Evolutionary conservation across 92 coral and sea anemone genomes (phyloP).

Genomic region (Epizoanthus stellaris): DNA sequence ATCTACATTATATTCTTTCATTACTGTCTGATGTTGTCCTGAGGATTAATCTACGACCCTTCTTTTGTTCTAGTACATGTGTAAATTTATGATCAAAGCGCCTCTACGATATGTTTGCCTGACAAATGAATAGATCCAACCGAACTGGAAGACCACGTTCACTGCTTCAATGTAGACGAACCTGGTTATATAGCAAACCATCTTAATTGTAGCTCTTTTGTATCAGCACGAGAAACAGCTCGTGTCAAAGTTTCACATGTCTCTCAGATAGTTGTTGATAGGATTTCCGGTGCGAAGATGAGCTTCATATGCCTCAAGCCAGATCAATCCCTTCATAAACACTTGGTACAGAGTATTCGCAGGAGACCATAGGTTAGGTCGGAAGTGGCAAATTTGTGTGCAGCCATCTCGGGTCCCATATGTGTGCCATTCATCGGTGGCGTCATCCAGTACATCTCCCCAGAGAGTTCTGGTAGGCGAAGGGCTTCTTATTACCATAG

Average conservation of each 20-base stretch:
- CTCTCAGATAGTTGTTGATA: slow-evolving; percentile 41
- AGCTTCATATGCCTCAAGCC: slow-evolving; percentile 57
- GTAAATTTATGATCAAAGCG: no score
- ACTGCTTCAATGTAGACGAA: no score
- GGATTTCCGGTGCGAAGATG: slow-evolving; percentile 52
- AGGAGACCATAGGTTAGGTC: slow-evolving; percentile 37
- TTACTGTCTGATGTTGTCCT: no score
- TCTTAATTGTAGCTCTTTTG: no score
- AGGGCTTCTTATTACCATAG: slow-evolving; percentile 68
- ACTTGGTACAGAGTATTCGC: slow-evolving; percentile 45
- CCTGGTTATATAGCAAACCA: no score
- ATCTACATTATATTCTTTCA: no score
- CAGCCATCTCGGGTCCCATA: slow-evolving; percentile 51
- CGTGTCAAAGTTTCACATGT: not conserved
- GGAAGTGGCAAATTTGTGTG: slow-evolving; percentile 49
- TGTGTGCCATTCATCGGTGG: slow-evolving; percentile 34
- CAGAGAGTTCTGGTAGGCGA: slow-evolving; percentile 50
- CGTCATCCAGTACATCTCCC: slow-evolving; percentile 13
- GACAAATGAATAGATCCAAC: no score
- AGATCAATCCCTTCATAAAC: slow-evolving; percentile 55
- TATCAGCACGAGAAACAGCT: no score
- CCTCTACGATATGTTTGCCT: no score
- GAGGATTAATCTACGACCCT: no score
- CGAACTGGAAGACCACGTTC: no score
- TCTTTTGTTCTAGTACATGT: no score